These are phyloP conservation scores for Tragelaphus imberbis DNA, from an alignment of 2,113 vertebrate genomes.

Conservation along the genomic window DNA sequence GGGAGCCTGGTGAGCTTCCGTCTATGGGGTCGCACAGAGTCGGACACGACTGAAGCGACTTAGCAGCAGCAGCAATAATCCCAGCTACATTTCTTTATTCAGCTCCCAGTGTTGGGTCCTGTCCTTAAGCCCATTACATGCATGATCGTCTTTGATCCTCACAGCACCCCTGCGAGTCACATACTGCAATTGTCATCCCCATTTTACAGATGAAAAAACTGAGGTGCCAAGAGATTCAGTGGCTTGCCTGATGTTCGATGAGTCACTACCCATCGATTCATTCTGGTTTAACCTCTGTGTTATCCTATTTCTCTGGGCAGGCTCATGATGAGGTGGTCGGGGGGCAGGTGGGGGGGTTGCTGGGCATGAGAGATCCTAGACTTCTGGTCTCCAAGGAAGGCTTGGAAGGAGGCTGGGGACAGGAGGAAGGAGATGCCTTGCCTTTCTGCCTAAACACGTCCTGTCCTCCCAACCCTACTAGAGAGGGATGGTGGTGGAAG, in stretches of 20 bases:
- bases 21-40: too few species aligned
- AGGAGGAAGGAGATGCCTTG: not conserved
- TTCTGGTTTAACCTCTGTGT: not conserved
- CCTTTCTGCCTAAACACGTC: not conserved
- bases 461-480: not conserved
- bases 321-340: not conserved
- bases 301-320: not conserved
- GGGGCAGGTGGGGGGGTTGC: not conserved
- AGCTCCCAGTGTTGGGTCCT: not conserved
- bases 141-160: not conserved
- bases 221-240: not conserved
- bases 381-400: not conserved
- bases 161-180: accelerated
- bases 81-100: accelerated
- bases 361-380: not conserved
- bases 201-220: not conserved
- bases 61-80: too few species aligned
- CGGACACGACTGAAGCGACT: too few species aligned
- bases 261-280: too few species aligned
- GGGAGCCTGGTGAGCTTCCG: too few species aligned
- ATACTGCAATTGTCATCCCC: not conserved
- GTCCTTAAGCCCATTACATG: not conserved
- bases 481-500: not conserved
- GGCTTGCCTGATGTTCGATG: accelerated
- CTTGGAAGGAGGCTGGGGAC: not conserved